These are phyloP conservation scores for Xestoiulus laeticollis DNA, from an alignment of 2,888 invertebrate species.

Conservation along the genomic window DNA sequence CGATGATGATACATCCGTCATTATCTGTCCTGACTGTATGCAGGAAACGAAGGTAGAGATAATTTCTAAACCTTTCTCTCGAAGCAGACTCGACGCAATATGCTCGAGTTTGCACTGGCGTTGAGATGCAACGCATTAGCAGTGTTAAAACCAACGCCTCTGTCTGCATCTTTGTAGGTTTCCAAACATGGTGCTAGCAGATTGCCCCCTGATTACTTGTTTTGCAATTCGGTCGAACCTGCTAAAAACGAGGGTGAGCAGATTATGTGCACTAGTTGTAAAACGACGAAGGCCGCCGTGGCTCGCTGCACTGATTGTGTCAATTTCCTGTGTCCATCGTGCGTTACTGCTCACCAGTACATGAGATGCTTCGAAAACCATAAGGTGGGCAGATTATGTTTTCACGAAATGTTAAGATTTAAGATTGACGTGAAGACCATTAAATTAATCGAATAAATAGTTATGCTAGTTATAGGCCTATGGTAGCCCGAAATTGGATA, in stretches of 20 bases:
- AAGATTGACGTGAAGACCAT: too few species aligned
- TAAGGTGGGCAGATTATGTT: conserved; percentile 62
- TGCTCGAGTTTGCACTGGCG: not conserved
- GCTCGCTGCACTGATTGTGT: conserved; percentile 95
- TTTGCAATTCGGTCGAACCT: conserved; percentile 69
- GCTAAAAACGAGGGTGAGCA: conserved; percentile 69
- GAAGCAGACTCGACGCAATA: conserved; percentile 55
- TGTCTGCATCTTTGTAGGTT: conserved; percentile 67
- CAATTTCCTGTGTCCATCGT: conserved; percentile 91
- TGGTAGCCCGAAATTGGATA: too few species aligned
- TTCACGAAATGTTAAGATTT: too few species aligned
- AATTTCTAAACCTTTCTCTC: not conserved
- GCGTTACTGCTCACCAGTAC: conserved; percentile 94
- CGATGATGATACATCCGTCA: conserved; percentile 59
- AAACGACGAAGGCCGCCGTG: conserved; percentile 91
- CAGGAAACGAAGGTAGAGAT: conserved; percentile 79
- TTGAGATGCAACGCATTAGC: not conserved
- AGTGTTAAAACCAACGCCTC: not conserved
- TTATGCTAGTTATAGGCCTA: too few species aligned
- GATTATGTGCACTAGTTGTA: conserved; percentile 88
- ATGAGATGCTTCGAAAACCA: conserved; percentile 98
- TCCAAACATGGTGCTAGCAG: conserved; percentile 79
- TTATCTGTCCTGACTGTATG: conserved; percentile 73
- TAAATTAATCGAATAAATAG: too few species aligned
- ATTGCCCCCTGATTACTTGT: conserved; percentile 85